A percentile compares a stretch with the other conserved stretches of the same genome.
Conservation (phyloP, 2,113 vertebrate species). For the Hystrix brachyura region DNA sequence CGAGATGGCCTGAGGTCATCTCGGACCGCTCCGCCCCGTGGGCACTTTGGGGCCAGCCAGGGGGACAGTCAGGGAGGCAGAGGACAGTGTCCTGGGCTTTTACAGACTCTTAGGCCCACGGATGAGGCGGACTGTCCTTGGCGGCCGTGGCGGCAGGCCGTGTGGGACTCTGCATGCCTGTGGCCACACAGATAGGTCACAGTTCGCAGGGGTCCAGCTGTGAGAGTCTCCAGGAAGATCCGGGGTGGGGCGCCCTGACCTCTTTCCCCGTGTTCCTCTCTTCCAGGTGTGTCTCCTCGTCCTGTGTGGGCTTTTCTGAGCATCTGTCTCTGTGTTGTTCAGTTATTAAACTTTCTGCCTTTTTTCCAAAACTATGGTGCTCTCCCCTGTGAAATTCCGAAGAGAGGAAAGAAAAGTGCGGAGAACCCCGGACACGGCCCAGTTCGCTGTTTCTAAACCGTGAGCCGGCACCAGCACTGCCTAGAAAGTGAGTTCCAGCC, state of each 20-base stretch:
- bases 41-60: not conserved
- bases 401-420: rapidly evolving
- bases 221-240: too few relatives aligned
- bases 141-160: too few relatives aligned
- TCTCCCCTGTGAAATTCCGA: not conserved
- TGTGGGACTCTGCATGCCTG: rapidly evolving
- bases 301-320: not conserved
- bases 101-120: not conserved
- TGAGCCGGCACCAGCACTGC: rapidly evolving
- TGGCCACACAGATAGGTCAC: not conserved
- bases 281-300: too few relatives aligned
- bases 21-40: not conserved
- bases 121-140: too few relatives aligned
- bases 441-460: not conserved
- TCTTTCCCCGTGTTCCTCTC: not conserved
- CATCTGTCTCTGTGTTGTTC: not conserved
- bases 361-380: not conserved
- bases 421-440: rapidly evolving
- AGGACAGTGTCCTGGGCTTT: not conserved
- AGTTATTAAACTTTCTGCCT: not conserved
- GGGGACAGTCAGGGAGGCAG: not conserved
- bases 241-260: rapidly evolving
- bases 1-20: rapidly evolving
- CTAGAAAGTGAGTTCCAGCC: rapidly evolving
- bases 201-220: not conserved